Percentiles rank a stretch among this genome's conserved stretches.
phyloP scores from a whole-genome alignment of 2,888 invertebrate genomes.

The Acrocera orbiculus region DNA sequence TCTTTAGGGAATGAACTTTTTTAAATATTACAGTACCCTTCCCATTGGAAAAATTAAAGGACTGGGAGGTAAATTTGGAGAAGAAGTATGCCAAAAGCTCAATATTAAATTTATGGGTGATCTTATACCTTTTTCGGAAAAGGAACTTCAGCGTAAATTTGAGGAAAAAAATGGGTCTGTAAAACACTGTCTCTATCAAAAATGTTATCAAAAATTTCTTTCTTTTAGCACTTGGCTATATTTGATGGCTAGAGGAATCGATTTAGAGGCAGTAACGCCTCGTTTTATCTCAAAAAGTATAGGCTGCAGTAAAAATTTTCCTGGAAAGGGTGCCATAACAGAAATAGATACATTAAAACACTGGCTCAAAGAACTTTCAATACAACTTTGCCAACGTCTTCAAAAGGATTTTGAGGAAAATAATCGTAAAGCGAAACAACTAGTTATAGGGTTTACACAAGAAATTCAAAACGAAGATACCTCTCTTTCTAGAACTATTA shows the following conservation, averaged over 20 bases:
- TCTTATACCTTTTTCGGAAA: slow-evolving; percentile 49
- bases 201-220: too few species aligned
- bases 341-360: slow-evolving; percentile 48
- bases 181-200: slow-evolving; percentile 4
- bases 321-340: slow-evolving; percentile 55
- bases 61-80: slow-evolving; percentile 88
- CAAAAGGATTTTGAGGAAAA: slow-evolving; percentile 65
- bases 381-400: slow-evolving; percentile 69
- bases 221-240: slow-evolving; percentile 76
- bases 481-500: slow-evolving; percentile 45
- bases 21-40: slow-evolving; percentile 31
- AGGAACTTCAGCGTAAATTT: slow-evolving; percentile 51
- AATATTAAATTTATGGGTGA: slow-evolving; percentile 66
- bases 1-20: neutral
- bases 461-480: slow-evolving; percentile 37
- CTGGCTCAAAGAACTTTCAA: slow-evolving; percentile 66
- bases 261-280: slow-evolving; percentile 69
- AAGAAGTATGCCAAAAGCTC: slow-evolving; percentile 53
- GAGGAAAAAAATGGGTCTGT: slow-evolving; percentile 75
- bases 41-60: slow-evolving; percentile 73
- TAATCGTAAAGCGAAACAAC: slow-evolving; percentile 54
- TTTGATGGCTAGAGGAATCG: slow-evolving; percentile 71
- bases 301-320: slow-evolving; percentile 89
- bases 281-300: slow-evolving; percentile 81
- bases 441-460: slow-evolving; percentile 56